These are phyloP conservation scores for Formica exsecta DNA, from an alignment of 1,140 invertebrate species.

Conservation along the genomic window DNA sequence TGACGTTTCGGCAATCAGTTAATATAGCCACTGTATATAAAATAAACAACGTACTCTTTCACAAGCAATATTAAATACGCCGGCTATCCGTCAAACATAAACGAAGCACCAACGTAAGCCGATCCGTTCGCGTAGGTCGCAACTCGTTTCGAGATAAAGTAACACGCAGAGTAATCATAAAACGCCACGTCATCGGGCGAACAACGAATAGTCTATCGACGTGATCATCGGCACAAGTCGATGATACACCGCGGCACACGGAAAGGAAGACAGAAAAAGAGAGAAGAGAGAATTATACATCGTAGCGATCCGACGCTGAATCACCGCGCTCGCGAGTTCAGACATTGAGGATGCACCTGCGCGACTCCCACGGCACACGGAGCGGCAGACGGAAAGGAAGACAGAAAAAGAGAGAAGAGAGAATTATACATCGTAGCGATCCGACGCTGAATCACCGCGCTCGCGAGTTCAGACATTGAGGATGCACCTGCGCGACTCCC, in stretches of 20 bases:
- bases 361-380: conserved; percentile 75
- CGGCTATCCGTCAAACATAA: conserved; percentile 23
- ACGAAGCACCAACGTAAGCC: conserved; percentile 1
- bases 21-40: background rate
- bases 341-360: conserved; percentile 72
- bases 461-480: conserved; percentile 44
- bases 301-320: conserved; percentile 44
- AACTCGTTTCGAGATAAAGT: conserved; percentile 54
- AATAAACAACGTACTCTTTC: conserved; percentile 12
- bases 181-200: conserved; percentile 52
- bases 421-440: conserved; percentile 19
- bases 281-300: conserved; percentile 15
- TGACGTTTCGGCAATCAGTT: background rate
- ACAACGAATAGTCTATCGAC: conserved; percentile 59
- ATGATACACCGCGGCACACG: conserved; percentile 21
- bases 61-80: conserved; percentile 3
- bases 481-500: conserved; percentile 76
- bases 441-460: conserved; percentile 52
- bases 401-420: no score
- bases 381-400: no score
- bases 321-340: conserved; percentile 36
- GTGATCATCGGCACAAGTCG: conserved; percentile 49
- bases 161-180: conserved; percentile 57
- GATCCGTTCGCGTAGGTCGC: conserved; percentile 43
- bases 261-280: background rate